These are phyloP conservation scores for Bombus confusus DNA, from an alignment of 1,140 invertebrate species.

Conservation along the genomic window DNA sequence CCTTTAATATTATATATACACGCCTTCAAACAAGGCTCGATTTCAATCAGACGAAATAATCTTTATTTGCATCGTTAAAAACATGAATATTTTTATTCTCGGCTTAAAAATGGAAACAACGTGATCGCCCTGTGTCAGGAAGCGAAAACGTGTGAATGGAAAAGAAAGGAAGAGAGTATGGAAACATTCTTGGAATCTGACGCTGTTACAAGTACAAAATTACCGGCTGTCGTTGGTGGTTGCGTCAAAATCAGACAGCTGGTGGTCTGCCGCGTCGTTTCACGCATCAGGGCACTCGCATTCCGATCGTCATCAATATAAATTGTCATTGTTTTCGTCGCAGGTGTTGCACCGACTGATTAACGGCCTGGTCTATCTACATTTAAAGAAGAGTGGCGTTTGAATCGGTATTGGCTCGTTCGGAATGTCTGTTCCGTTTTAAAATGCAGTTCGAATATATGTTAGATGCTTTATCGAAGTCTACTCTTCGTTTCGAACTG, in stretches of 20 bases:
- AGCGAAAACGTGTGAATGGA: not conserved
- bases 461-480: not conserved
- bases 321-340: conserved; percentile 65
- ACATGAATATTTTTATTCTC: not conserved
- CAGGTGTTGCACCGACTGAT: conserved; percentile 56
- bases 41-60: too few relatives aligned
- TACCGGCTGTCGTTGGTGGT: conserved; percentile 41
- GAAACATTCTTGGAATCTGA: conserved; percentile 42
- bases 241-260: conserved; percentile 50
- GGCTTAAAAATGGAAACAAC: not conserved
- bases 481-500: not conserved
- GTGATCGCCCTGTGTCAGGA: not conserved
- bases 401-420: not conserved
- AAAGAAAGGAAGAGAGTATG: not conserved
- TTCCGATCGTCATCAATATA: conserved; percentile 63
- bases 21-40: too few relatives aligned
- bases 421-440: not conserved
- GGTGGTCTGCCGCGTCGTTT: conserved; percentile 53
- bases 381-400: not conserved
- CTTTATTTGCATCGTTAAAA: not conserved
- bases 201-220: conserved; percentile 10
- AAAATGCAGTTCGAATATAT: not conserved
- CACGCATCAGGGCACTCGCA: conserved; percentile 54
- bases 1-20: too few relatives aligned
- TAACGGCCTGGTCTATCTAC: conserved; percentile 26